Base-by-base conservation (phyloP, 2,797 vertebrate species). In the Cirrhinus mrigala region DNA sequence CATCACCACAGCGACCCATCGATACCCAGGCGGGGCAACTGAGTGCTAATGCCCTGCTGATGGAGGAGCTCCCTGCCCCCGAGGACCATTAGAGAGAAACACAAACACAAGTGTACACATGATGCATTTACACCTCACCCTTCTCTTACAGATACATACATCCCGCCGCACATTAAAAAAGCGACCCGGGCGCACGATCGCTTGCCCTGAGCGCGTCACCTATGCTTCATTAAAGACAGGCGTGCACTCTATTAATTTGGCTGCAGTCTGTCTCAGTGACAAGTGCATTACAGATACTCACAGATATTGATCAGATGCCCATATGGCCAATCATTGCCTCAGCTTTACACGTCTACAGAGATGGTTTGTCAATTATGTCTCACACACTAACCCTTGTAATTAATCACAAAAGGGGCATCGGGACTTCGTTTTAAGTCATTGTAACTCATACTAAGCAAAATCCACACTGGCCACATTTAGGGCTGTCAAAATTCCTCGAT, bases 41-140 rank as follows among this genome's bases (percentile, higher is more conserved):
- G 95, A 94, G 95, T 95, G 95, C 95, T 98, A 98, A 98, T 98
- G 96, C 94, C 95, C 95, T 95, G 94, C 96, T 98, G 96, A 97
- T 97, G 96, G 96, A 97, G 94, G 95, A 96, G 96, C 93, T 95
- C 94, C 96, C 95, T 96, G 95, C 96, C 96, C 97, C 95, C 90
- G 94, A 96, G 96, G 95, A 97, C 97, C 96, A 98, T 98, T 97
- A 97, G 96, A 93, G 87, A 91, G 88, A 89, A 89, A 86, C 15
- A 84, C 69, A 82, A 79, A 76, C 66, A 58, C 62, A 66, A 66
- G 62, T 66, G 27, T 66, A 29, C 62, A 29, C 29, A 86, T 48
- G 81, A 74, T 82, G 69, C 37, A 52, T 58, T 86, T 74, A 85
- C 83, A 85, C 82, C 64, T 85, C 64, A 73, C 56, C 68, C 52